These are phyloP conservation scores for Peromyscus maniculatus DNA, from an alignment of 2,113 vertebrate genomes.

Conservation along the genomic window DNA sequence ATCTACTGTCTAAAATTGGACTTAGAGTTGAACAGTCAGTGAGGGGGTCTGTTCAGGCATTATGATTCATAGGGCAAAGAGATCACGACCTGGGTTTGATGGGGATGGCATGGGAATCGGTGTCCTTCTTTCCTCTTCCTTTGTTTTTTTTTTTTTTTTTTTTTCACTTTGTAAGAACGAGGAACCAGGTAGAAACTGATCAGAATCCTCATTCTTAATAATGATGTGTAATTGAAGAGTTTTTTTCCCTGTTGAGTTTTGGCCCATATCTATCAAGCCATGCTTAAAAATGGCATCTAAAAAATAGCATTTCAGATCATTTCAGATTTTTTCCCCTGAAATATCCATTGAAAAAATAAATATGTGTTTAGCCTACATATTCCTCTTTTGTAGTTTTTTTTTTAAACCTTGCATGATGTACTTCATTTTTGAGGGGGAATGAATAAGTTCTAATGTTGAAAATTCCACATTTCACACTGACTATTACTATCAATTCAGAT, in stretches of 20 bases:
- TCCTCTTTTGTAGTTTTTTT: background rate
- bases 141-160: background rate
- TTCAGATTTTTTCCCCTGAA: background rate
- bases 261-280: background rate
- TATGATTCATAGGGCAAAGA: background rate
- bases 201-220: constrained; percentile 27
- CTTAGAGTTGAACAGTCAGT: background rate
- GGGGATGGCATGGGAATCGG: background rate
- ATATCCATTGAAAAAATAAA: constrained; percentile 14
- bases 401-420: background rate
- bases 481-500: background rate
- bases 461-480: background rate
- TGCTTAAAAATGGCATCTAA: background rate
- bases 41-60: background rate
- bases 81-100: background rate
- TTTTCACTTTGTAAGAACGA: background rate
- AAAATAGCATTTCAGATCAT: constrained; percentile 27
- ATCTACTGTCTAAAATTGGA: constrained; percentile 10
- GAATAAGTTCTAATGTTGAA: background rate
- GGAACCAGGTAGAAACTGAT: background rate
- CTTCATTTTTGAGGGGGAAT: constrained; percentile 6
- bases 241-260: constrained; percentile 39
- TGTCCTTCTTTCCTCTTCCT: background rate
- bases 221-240: background rate
- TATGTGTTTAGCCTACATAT: background rate